Percentiles rank a stretch among this genome's conserved stretches.
Conservation (phyloP, 1,140 invertebrate species). For the Procambarus virginalis region DNA sequence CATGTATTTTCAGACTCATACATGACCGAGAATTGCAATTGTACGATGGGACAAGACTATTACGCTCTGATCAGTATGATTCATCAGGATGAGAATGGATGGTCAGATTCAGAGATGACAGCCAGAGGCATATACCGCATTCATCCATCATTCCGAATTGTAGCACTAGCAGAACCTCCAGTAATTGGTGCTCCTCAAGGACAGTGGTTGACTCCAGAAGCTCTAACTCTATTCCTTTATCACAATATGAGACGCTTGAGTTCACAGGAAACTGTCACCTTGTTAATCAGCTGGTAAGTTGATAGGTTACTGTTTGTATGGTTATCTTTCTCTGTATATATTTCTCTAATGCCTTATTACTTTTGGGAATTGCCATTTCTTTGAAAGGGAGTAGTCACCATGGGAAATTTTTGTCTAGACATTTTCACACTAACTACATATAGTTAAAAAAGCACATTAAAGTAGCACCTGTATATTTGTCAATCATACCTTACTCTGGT, state of each 20-base stretch:
- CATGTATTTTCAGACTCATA: conserved; percentile 79
- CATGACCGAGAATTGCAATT: conserved; percentile 91
- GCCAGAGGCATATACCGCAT: conserved; percentile 83
- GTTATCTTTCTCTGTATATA: too few relatives aligned
- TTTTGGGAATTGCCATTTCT: too few relatives aligned
- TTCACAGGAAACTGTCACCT: conserved; percentile 88
- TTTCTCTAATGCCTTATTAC: too few relatives aligned
- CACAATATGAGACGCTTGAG: conserved; percentile 89
- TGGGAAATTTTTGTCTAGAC: too few relatives aligned
- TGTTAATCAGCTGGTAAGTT: conserved; percentile 82
- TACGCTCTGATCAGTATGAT: conserved; percentile 85
- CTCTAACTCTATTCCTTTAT: conserved; percentile 92
- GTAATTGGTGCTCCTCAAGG: conserved; percentile 74
- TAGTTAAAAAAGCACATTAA: too few relatives aligned
- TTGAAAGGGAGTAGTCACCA: too few relatives aligned
- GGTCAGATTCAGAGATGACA: conserved; percentile 80
- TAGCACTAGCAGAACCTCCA: conserved; percentile 92
- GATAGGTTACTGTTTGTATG: neutral
- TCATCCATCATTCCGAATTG: conserved; percentile 90
- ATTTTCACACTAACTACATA: too few relatives aligned
- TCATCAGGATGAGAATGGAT: conserved; percentile 77
- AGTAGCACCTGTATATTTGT: too few relatives aligned
- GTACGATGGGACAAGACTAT: conserved; percentile 87
- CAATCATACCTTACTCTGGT: too few relatives aligned
- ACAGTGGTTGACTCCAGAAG: conserved; percentile 94